phyloP scores from a whole-genome alignment of 2,888 invertebrate genomes.

The Microplitis deprimator region DNA sequence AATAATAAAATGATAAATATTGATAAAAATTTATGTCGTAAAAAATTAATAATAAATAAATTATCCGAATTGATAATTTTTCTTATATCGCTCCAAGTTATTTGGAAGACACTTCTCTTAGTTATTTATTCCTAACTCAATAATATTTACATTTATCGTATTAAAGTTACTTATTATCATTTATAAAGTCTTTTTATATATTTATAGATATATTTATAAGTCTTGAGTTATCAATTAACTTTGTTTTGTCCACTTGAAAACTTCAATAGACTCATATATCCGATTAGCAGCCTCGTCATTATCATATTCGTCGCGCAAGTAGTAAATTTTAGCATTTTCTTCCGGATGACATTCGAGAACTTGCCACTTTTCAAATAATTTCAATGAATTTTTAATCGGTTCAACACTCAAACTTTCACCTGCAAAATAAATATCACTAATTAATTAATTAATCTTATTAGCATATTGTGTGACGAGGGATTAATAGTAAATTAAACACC shows the following conservation, averaged over 20 bases:
- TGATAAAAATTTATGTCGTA: conserved; percentile 26
- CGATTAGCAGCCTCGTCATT: conserved; percentile 58
- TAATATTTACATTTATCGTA: conserved; percentile 14
- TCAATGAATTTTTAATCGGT: conserved; percentile 87
- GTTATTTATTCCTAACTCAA: conserved; percentile 37
- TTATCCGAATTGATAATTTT: not conserved
- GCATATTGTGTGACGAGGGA: no score
- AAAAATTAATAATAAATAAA: conserved; percentile 41
- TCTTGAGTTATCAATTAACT: conserved; percentile 51
- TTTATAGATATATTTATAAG: not conserved
- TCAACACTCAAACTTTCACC: conserved; percentile 92
- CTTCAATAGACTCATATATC: conserved; percentile 62
- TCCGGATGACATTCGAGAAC: conserved; percentile 76
- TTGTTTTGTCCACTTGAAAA: conserved; percentile 65
- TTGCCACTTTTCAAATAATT: conserved; percentile 86
- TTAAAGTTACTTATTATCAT: not conserved
- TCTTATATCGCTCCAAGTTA: conserved; percentile 2
- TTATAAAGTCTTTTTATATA: conserved; percentile 23
- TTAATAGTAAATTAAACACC: no score
- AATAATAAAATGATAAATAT: conserved; percentile 10
- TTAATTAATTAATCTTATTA: no score
- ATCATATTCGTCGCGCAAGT: conserved; percentile 64
- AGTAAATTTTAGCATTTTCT: conserved; percentile 64
- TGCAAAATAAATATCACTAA: conserved; percentile 64
- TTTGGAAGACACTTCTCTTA: conserved; percentile 13